Percentiles rank a stretch among this genome's conserved stretches.
Conservation (phyloP, 35 echinoderm and acorn worm species). For the Diadema setosum region DNA sequence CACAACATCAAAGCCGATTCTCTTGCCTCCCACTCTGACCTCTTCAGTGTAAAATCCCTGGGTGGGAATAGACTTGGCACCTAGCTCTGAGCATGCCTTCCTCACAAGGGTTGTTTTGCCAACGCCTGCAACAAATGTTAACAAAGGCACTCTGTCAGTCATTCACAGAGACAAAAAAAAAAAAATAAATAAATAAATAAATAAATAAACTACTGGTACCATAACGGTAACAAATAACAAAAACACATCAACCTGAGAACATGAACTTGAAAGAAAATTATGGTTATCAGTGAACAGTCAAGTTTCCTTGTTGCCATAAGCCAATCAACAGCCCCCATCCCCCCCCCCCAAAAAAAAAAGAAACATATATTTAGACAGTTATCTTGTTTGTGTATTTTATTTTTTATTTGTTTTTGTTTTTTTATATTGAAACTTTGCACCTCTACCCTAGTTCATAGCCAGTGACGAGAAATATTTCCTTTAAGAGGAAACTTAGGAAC, state of each 20-base stretch:
- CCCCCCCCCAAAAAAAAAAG: too few relatives aligned
- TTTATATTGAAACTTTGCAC: too few relatives aligned
- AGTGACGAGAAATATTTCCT: too few relatives aligned
- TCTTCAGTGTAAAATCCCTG: conserved; percentile 80
- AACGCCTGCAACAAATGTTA: conserved; percentile 42
- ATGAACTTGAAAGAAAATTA: not conserved
- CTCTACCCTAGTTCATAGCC: too few relatives aligned
- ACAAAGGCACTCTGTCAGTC: not conserved
- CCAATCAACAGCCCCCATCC: too few relatives aligned
- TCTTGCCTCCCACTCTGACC: conserved; percentile 56
- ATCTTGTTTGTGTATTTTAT: too few relatives aligned
- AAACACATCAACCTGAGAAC: not conserved
- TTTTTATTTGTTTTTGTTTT: too few relatives aligned
- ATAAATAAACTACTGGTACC: not conserved
- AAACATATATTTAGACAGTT: too few relatives aligned
- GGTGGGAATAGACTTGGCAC: not conserved
- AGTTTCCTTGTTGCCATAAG: not conserved
- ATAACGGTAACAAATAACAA: not conserved
- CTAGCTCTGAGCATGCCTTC: not conserved
- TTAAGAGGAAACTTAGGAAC: too few relatives aligned
- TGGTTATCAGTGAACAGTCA: not conserved
- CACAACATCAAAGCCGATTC: conserved; percentile 86
- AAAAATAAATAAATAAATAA: not conserved
- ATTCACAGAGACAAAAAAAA: not conserved
- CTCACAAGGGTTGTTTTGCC: conserved; percentile 81